These are phyloP conservation scores for Eurystomus gularis DNA, from an alignment of 2,113 vertebrate genomes.

Conservation along the genomic window DNA sequence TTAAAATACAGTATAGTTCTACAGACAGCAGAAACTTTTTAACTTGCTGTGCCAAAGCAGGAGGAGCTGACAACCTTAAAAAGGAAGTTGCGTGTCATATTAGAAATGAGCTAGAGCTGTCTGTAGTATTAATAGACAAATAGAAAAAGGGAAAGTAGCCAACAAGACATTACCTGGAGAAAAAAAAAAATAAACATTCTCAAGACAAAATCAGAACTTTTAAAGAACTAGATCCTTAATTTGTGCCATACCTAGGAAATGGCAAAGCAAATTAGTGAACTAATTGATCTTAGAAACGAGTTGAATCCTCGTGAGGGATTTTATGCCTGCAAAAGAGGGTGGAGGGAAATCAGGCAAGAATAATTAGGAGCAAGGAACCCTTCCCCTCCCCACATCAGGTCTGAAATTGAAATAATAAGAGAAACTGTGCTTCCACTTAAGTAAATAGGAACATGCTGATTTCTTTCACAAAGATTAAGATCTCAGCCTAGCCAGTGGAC, in stretches of 20 bases:
- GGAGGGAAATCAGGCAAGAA: background rate
- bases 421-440: background rate
- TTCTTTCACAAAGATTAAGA: background rate
- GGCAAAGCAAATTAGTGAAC: background rate
- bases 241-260: background rate
- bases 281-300: background rate
- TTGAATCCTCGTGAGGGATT: background rate
- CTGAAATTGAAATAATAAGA: background rate
- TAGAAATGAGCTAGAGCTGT: background rate
- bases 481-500: background rate
- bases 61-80: background rate
- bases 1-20: background rate
- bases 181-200: background rate
- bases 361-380: background rate
- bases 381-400: background rate
- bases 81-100: slow-evolving; percentile 20
- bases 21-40: background rate
- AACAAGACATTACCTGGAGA: background rate
- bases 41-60: background rate
- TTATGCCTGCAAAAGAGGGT: background rate
- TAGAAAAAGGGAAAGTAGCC: background rate
- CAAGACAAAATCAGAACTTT: background rate
- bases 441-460: background rate
- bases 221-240: background rate
- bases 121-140: slow-evolving; percentile 1